phyloP scores from a whole-genome alignment of 37 sponge, comb jelly and placozoan genomes.

The Mnemiopsis leidyi region DNA sequence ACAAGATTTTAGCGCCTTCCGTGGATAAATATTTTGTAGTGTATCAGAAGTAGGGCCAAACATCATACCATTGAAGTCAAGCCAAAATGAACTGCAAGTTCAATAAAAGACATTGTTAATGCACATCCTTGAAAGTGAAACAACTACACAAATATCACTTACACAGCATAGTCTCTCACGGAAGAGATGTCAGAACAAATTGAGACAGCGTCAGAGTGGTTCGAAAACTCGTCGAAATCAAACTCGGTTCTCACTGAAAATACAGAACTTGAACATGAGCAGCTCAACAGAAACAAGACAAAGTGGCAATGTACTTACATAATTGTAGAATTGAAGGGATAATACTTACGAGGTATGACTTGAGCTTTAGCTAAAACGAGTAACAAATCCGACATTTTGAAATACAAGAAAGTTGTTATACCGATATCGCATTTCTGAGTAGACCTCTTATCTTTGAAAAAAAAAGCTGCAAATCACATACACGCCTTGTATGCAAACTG shows the following conservation, averaged over 20 bases:
- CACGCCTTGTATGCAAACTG: too few species aligned
- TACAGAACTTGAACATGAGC: too few species aligned
- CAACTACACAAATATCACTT: not conserved
- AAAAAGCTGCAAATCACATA: not conserved
- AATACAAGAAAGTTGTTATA: too few species aligned
- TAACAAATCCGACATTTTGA: constrained; percentile 23
- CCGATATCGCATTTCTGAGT: not conserved
- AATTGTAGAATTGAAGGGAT: too few species aligned
- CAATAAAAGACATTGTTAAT: too few species aligned
- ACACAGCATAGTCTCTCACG: constrained; percentile 1
- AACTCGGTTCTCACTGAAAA: constrained; percentile 9
- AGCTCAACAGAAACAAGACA: too few species aligned
- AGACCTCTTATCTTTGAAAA: not conserved
- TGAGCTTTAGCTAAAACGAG: not conserved
- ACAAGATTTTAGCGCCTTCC: too few species aligned
- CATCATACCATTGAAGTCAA: not conserved
- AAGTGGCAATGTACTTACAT: too few species aligned
- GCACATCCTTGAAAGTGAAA: too few species aligned
- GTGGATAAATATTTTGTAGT: too few species aligned
- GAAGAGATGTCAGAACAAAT: constrained; percentile 48
- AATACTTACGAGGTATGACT: not conserved
- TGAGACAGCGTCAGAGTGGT: constrained; percentile 23
- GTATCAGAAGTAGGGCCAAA: not conserved
- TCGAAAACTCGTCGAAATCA: not conserved
- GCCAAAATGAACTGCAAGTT: too few species aligned